Evolutionary conservation across 2,113 vertebrate genomes (phyloP).

Genomic region (Cyanistes caeruleus): DNA sequence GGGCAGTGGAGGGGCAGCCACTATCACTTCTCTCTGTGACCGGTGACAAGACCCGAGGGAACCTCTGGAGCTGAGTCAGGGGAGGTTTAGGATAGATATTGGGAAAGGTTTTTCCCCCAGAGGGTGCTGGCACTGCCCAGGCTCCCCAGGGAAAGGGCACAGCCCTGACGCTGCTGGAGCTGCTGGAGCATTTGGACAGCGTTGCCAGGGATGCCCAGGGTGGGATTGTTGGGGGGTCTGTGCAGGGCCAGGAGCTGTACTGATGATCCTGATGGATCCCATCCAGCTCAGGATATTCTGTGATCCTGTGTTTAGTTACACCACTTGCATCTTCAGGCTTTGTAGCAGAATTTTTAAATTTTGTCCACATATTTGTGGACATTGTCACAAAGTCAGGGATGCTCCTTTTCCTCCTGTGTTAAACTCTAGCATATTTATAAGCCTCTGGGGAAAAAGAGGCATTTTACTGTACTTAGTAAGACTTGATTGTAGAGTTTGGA

Average conservation of each 20-base stretch:
- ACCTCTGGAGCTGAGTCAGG: not conserved
- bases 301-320: not conserved
- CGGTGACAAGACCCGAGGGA: not conserved
- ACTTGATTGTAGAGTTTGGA: not conserved
- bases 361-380: accelerated
- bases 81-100: not conserved
- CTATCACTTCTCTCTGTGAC: not conserved
- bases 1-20: not conserved
- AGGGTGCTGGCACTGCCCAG: not conserved
- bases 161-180: not conserved
- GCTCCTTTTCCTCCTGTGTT: not conserved
- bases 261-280: not conserved
- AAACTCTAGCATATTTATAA: not conserved
- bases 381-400: not conserved
- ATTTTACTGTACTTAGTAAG: not conserved
- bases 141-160: not conserved
- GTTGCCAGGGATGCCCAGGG: no score
- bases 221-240: not conserved
- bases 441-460: not conserved
- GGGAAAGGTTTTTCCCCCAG: not conserved
- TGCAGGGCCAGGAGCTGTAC: not conserved
- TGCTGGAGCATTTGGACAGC: accelerated
- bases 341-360: not conserved
- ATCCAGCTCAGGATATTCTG: not conserved
- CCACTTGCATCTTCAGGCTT: not conserved